phyloP scores from a whole-genome alignment of 2,888 invertebrate genomes.

The Diogma glabrata region DNA sequence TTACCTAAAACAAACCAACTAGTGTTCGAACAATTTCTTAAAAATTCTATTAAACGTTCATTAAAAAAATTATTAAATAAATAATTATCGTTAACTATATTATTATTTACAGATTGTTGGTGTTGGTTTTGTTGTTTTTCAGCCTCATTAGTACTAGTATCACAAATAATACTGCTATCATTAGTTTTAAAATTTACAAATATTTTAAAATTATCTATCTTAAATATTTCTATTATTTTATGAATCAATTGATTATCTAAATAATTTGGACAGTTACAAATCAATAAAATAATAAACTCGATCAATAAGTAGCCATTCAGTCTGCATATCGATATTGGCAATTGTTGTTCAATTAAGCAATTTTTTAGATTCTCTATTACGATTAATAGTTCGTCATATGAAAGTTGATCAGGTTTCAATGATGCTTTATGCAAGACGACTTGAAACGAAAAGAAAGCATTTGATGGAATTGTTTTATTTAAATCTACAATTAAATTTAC shows the following conservation, averaged over 20 bases:
- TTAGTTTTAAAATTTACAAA: conserved; percentile 6
- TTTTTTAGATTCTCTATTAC: neutral
- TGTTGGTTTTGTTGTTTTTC: neutral
- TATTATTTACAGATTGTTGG: neutral
- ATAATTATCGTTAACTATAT: neutral
- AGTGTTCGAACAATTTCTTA: conserved; percentile 20
- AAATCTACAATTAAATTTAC: neutral
- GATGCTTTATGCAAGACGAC: neutral
- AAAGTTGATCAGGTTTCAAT: neutral
- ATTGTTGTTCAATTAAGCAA: neutral
- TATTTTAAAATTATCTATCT: conserved; percentile 17
- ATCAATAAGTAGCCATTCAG: conserved; percentile 2
- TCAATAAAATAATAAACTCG: neutral
- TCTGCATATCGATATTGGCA: neutral
- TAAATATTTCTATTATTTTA: conserved; percentile 21
- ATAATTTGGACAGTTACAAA: conserved; percentile 20
- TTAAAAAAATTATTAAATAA: conserved; percentile 16
- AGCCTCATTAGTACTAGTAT: neutral
- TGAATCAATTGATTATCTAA: conserved; percentile 23
- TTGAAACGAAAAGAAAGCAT: neutral
- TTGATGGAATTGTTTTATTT: neutral
- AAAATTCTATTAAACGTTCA: conserved; percentile 7
- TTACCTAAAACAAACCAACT: conserved; percentile 38
- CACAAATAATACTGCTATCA: too few relatives aligned
- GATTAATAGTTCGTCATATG: neutral